Percentiles rank a stretch among this genome's conserved stretches.
Conservation (phyloP, 2,113 vertebrate genomes). For the Lanius ludovicianus region DNA sequence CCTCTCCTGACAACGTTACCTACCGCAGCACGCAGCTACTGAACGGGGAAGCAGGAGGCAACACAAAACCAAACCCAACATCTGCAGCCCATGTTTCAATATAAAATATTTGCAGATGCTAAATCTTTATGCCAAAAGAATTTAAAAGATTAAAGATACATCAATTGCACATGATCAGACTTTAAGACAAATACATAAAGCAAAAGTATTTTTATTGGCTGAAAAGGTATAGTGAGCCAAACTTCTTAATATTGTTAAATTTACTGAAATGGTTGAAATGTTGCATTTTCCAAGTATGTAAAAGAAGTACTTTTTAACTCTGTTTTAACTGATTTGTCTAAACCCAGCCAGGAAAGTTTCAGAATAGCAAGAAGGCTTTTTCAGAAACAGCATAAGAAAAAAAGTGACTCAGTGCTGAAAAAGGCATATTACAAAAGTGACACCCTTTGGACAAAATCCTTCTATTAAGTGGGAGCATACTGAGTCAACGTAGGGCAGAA, state of each 20-base stretch:
- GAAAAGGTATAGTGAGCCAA: neutral
- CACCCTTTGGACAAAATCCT: slow-evolving; percentile 20
- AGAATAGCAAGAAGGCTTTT: neutral
- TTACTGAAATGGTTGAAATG: neutral
- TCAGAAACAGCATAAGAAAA: neutral
- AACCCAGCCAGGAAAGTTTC: neutral
- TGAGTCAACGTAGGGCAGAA: neutral
- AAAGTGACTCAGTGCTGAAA: neutral
- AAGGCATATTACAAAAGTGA: neutral
- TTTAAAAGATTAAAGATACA: slow-evolving; percentile 32
- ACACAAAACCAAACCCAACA: slow-evolving; percentile 25
- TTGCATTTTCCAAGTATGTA: neutral
- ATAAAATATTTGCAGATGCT: slow-evolving; percentile 64
- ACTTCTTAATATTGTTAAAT: neutral
- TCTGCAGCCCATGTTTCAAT: slow-evolving; percentile 42
- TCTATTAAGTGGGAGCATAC: neutral
- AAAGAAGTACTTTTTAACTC: neutral
- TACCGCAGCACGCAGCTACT: slow-evolving; percentile 52
- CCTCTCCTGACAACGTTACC: slow-evolving; percentile 30
- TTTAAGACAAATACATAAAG: neutral
- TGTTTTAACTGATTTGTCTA: neutral
- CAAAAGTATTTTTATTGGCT: neutral
- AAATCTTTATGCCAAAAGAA: slow-evolving; percentile 42
- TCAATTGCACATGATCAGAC: slow-evolving; percentile 26
- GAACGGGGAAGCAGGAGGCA: neutral